Conservation (phyloP, 2,113 vertebrate genomes). For the Dinomys branickii region DNA sequence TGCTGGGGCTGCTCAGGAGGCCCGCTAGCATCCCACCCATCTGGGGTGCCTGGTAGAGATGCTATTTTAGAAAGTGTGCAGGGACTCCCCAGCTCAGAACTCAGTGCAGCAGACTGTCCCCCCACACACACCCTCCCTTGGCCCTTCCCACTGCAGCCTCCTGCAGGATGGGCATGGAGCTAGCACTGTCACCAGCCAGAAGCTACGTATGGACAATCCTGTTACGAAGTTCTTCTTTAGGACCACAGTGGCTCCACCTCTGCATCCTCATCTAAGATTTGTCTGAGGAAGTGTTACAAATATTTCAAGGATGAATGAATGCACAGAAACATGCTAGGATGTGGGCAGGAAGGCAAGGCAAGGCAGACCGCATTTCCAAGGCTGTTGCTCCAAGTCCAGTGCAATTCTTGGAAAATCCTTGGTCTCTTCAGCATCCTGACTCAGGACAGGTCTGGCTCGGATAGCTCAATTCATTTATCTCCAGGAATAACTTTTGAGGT, state of each 20-base stretch:
- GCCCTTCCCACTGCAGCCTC: neutral
- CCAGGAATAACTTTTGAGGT: neutral
- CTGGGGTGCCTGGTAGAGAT: too few species aligned
- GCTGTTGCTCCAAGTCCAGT: neutral
- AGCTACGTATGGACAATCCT: neutral
- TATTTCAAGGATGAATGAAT: neutral
- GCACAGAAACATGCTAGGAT: neutral
- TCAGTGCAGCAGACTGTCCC: neutral
- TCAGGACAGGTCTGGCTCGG: neutral
- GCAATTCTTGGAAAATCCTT: neutral
- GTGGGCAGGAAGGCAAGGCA: neutral
- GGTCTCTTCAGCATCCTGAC: neutral
- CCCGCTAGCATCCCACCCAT: neutral
- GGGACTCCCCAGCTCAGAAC: neutral
- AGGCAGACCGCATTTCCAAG: neutral
- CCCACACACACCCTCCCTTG: accelerated
- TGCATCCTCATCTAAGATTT: neutral
- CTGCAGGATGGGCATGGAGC: neutral
- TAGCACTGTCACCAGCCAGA: neutral
- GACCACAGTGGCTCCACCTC: too few species aligned
- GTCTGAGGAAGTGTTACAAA: neutral
- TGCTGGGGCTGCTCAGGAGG: neutral
- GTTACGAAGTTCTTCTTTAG: neutral
- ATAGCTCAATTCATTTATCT: too few species aligned
- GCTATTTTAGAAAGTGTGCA: neutral